Percentiles rank a stretch among this genome's conserved stretches.
These are phyloP conservation scores for Bicyclus anynana DNA, from an alignment of 1,140 invertebrate genomes.

Conservation along the genomic window DNA sequence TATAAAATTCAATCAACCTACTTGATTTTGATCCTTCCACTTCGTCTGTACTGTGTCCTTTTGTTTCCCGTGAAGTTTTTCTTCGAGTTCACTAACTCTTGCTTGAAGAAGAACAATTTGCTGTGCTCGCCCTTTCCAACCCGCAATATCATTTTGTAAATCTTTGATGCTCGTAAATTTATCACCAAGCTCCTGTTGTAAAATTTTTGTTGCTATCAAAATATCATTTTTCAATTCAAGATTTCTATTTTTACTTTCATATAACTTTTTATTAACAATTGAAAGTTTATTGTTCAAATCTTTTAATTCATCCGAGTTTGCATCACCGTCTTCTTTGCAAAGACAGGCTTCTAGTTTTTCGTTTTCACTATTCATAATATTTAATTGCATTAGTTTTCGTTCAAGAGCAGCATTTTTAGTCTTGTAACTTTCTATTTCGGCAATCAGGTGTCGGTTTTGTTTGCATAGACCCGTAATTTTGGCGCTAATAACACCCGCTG, in stretches of 20 bases:
- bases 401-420: slow-evolving; percentile 70
- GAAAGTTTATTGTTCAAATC: slow-evolving; percentile 80
- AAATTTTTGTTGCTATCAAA: slow-evolving; percentile 79
- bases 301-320: slow-evolving; percentile 74
- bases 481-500: slow-evolving; percentile 70
- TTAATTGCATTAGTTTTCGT: slow-evolving; percentile 65
- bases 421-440: slow-evolving; percentile 76
- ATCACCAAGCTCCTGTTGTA: slow-evolving; percentile 84
- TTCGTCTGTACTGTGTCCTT: slow-evolving; percentile 51
- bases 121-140: slow-evolving; percentile 85
- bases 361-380: slow-evolving; percentile 51
- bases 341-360: slow-evolving; percentile 52
- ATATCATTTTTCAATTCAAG: slow-evolving; percentile 81
- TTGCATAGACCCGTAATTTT: slow-evolving; percentile 79
- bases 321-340: slow-evolving; percentile 54
- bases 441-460: slow-evolving; percentile 76
- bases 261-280: slow-evolving; percentile 79
- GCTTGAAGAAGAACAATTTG: slow-evolving; percentile 82
- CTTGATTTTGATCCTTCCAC: slow-evolving; percentile 55
- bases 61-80: slow-evolving; percentile 75
- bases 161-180: slow-evolving; percentile 75
- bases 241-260: slow-evolving; percentile 82
- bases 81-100: slow-evolving; percentile 80
- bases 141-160: slow-evolving; percentile 65
- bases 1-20: slow-evolving; percentile 19